Evolutionary conservation across 2,797 vertebrate genomes (phyloP), one percentile per base, ranked within the genome.

Genomic region (Nasua narica): DNA sequence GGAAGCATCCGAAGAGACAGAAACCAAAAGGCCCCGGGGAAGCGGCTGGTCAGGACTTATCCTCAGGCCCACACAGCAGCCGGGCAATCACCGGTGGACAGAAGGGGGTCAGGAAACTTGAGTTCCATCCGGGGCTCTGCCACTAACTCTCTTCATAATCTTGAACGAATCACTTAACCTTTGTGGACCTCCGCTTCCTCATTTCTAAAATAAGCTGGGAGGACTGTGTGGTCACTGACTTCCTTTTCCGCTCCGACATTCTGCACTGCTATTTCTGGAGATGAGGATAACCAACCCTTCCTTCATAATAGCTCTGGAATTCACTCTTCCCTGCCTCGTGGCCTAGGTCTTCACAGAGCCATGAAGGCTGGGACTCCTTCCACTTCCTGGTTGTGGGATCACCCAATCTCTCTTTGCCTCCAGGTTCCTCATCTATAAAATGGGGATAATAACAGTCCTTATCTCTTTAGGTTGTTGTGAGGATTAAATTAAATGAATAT

Each of bases 151-250:
- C 72, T 88, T 9, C 18, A 46, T 83, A 87, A 87, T 58, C 89
- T 77, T 54, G 56, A 50, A 77, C 40, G 85, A 94, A 76, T 69
- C 56, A 56, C 35, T 95, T 93, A 84, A 83, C 52, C 56, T 94
- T 87, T 92, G 86, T 69, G 72, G 43, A 94, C 48, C 79, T 97
- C 52, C 25, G 74, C 94, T 97, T 97, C 79, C 76, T 97, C 67
- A 13, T 94, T 94, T 95, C 92, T 85, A 96, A 96, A 97, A 93
- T 97, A 88, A 97, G n/a, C 67, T 29, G 3, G 23, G 43, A 96
- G 50, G 85, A 16, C 52, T 65, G 5, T 0, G 0, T 12, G 60
- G 91, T 90, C 95, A 82, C 89, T 65, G 67, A 92, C 84, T 93
- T 92, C 69, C 93, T 90, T 43, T 96, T 95, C 78, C 25, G 0